Base-by-base conservation (phyloP, 2,888 invertebrate genomes). In the Bruchidius siliquastri region DNA sequence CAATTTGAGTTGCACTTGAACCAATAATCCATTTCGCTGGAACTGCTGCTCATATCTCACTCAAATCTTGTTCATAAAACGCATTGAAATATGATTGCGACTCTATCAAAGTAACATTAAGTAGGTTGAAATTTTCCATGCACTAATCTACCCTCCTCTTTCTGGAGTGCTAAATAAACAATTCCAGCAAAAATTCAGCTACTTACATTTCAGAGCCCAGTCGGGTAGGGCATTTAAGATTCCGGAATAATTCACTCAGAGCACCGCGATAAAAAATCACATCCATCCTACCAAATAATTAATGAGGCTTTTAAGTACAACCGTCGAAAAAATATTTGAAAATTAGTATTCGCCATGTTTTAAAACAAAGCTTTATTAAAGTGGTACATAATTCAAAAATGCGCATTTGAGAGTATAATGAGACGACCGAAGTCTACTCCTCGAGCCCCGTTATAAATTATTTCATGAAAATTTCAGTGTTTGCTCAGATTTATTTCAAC, bases 381-480 rank as follows among this genome's bases (percentile, higher is more conserved):
- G 68, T 68, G 68, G 68, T 68, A 68, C 69, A 71, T 30, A 71
- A 71, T 70, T 73, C 71, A 68, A 68, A 22, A 18, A 70, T 66
- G 30, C 67, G 21, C 21, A 70, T 74, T 74, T 74, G 74, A 67
- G 32, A 74, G 74, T 74, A 70, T 74, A 74, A 74, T 74, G 69
- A 70, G 68, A 8, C 68, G 22, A 68, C 21, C 68, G 22, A 13
- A 1, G 13, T 21, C 20, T 20, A 68, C 21, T 3, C 10, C 68
- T 49, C 13, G 68, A 21, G 21, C 21, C 68, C 68, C 10, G 68
- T 68, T 68, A 68, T 68, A 68, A 68, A 68, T 68, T n/a, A n/a
- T n/a, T 68, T 68, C 68, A 68, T 21, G 68, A 68, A 68, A 68
- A 68, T 68, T 22, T 68, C 68, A 21, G 68, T 22, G 68, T 49